phyloP scores from a whole-genome alignment of 2,888 invertebrate species.

The Ochropacha duplaris region DNA sequence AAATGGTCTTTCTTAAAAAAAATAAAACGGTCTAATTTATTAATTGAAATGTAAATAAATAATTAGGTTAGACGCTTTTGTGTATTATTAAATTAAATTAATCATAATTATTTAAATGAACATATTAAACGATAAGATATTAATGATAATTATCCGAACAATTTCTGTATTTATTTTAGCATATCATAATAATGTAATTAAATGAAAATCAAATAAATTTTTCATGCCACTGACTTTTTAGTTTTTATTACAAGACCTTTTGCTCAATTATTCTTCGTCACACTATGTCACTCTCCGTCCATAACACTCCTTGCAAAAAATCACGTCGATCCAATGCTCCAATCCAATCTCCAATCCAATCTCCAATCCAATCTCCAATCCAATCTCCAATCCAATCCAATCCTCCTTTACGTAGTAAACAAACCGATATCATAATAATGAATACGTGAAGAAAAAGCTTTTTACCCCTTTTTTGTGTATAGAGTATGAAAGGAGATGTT shows the following conservation, averaged over 20 bases:
- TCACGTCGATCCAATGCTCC: no score
- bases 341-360: no score
- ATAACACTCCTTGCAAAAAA: no score
- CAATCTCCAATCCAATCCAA: no score
- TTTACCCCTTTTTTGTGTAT: no score
- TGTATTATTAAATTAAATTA: conserved; percentile 60
- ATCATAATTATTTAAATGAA: conserved; percentile 73
- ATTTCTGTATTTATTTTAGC: conserved; percentile 82
- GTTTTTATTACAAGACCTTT: no score
- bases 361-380: no score
- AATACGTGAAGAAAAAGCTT: no score
- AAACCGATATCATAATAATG: no score
- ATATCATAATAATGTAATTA: conserved; percentile 77
- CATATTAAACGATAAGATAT: conserved; percentile 58
- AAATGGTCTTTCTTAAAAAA: conserved; percentile 25
- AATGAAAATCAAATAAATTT: conserved; percentile 80
- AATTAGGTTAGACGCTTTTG: conserved; percentile 69
- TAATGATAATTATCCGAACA: conserved; percentile 68
- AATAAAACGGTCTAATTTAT: conserved; percentile 54
- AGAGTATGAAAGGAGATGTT: no score
- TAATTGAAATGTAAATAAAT: conserved; percentile 74
- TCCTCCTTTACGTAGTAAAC: no score
- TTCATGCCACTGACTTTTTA: conserved; percentile 74
- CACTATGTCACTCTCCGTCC: not conserved
- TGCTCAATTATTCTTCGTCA: conserved; percentile 4